A percentile compares a stretch with the other conserved stretches of the same genome.
phyloP scores from a whole-genome alignment of 2,113 vertebrate species.

The Murina feae region DNA sequence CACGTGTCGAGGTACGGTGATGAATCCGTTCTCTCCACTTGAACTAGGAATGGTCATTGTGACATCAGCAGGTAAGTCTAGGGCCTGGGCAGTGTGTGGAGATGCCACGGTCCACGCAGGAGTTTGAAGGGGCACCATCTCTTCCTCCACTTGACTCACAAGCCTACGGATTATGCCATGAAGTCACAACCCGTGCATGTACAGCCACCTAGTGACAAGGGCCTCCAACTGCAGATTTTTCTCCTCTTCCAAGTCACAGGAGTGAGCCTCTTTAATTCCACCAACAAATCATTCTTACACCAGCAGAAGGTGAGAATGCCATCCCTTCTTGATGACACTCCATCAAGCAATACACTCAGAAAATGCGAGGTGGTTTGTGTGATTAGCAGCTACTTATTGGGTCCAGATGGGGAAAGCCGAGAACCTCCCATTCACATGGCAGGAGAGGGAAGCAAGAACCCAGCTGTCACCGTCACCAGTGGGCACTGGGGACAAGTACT shows the following conservation, averaged over 20 bases:
- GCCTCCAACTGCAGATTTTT: not conserved
- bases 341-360: not conserved
- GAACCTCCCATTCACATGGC: not conserved
- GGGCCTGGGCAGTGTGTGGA: not conserved
- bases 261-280: not conserved
- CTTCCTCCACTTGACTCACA: not conserved
- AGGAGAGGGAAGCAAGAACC: not conserved
- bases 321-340: not conserved
- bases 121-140: not conserved
- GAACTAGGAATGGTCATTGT: not conserved
- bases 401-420: not conserved
- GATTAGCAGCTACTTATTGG: not conserved
- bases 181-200: not conserved
- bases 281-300: not conserved
- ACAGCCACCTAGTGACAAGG: not conserved
- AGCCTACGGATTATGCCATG: not conserved
- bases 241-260: not conserved
- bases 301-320: not conserved
- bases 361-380: not conserved
- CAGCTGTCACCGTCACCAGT: not conserved
- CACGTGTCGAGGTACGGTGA: too few relatives aligned
- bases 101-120: not conserved
- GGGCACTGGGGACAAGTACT: not conserved
- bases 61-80: not conserved
- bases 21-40: not conserved